A percentile compares a stretch with the other conserved stretches of the same genome.
Conservation (phyloP, 2,888 invertebrate species). For the Aspidiotus destructor region DNA sequence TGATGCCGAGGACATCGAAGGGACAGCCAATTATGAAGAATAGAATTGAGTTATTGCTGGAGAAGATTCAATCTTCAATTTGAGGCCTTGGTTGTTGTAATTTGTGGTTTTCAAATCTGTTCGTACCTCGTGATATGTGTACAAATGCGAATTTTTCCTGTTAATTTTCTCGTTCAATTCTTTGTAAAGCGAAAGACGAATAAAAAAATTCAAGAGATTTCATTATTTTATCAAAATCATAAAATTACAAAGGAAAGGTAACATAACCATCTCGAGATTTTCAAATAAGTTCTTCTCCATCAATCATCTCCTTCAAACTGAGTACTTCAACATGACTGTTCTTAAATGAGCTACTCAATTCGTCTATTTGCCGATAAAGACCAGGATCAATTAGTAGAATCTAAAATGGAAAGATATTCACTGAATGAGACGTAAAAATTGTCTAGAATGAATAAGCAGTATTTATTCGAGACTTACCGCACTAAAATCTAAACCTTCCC, state of each 20-base stretch:
- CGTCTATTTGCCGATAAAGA: slow-evolving; percentile 77
- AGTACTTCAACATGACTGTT: slow-evolving; percentile 76
- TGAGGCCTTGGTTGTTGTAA: neutral
- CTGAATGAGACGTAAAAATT: neutral
- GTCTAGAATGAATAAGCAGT: slow-evolving; percentile 47
- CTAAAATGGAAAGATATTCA: slow-evolving; percentile 41
- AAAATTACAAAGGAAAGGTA: neutral
- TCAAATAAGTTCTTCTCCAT: slow-evolving; percentile 62
- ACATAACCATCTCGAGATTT: neutral
- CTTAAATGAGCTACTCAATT: slow-evolving; percentile 71
- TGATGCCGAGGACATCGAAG: slow-evolving; percentile 15
- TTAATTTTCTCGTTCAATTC: neutral
- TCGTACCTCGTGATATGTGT: neutral
- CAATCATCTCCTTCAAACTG: slow-evolving; percentile 81
- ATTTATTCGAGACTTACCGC: slow-evolving; percentile 55
- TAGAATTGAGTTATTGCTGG: slow-evolving; percentile 19
- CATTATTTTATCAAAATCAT: neutral
- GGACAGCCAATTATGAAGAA: slow-evolving; percentile 28
- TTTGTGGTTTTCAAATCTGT: neutral
- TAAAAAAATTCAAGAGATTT: neutral
- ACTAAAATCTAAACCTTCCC: slow-evolving; percentile 69
- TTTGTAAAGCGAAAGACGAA: neutral
- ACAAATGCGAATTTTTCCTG: neutral
- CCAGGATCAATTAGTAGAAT: slow-evolving; percentile 50
- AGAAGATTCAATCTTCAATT: slow-evolving; percentile 19